Base-by-base conservation (phyloP, 2,797 vertebrate genomes). In the Botia almorhae region DNA sequence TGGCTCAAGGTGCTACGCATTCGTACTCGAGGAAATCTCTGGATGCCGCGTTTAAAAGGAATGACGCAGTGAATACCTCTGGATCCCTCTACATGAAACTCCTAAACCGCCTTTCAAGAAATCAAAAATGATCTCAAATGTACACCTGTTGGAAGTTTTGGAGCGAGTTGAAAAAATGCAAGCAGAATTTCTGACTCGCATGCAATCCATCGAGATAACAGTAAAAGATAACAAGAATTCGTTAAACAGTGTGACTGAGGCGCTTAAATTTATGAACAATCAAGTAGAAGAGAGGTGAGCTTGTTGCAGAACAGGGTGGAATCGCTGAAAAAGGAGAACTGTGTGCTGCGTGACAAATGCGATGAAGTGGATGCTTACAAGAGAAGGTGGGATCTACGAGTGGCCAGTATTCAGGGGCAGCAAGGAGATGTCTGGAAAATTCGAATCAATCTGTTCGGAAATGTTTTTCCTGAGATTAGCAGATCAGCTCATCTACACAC, bases 341-440 rank as follows among this genome's bases (percentile, higher is more conserved):
- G 19, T 56, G 51, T 39, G 51, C 23, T 82, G 0, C 10, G 43
- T 16, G 23, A 60, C 2, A 82, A 16, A 74, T 69, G 70, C 33
- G 65, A 79, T 0, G 55, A 82, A 2, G n/a, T 74, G 26, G 63
- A 82, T 14, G 53, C 51, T 19, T 74, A 79, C 14, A 74, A 78
- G 1, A 60, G 53, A 13, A 78, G 81, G n/a, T 78, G 69, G 51
- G 78, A 82, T 74, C 61, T 71, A 13, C 12, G 21, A 33, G 75
- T 82, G 13, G 4, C 26, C 12, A 61, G 74, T 21, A 60, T 82
- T 56, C 4, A 26, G 23, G 69, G 77, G 39, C 21, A 74, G 17
- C 3, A 11, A 39, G 81, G 74, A 23, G 50, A 82, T 71, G 19
- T 77, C 5, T 2, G 23, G 1, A 67, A 68, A 19, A 50, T 69